Conservation (phyloP, 2,113 vertebrate genomes). For the Callopanchax toddi region DNA sequence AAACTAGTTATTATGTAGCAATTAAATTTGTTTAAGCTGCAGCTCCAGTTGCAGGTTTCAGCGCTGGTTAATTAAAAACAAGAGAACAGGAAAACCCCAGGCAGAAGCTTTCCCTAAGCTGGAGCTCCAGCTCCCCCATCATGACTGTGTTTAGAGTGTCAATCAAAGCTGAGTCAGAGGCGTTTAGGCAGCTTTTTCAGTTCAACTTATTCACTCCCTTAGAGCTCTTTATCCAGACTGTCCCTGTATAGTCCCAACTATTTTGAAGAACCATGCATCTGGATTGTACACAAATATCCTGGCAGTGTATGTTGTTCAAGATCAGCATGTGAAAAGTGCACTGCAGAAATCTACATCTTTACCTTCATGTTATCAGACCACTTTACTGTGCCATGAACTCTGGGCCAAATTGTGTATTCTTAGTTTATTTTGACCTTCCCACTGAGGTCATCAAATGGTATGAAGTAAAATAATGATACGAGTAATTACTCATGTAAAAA, state of each 20-base stretch:
- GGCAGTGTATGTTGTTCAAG: no score
- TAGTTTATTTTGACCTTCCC: no score
- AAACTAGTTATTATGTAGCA: slow-evolving; percentile 77
- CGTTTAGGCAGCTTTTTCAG: slow-evolving; percentile 57
- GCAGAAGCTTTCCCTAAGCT: slow-evolving; percentile 63
- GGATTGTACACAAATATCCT: slow-evolving; percentile 24
- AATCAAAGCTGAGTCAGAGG: slow-evolving; percentile 61
- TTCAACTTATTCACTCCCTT: slow-evolving; percentile 57
- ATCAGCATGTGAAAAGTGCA: no score
- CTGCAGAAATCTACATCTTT: no score
- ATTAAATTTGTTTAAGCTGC: slow-evolving; percentile 72
- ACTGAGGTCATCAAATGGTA: no score
- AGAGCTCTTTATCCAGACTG: slow-evolving; percentile 47
- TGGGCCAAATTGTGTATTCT: no score
- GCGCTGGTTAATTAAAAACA: slow-evolving; percentile 76
- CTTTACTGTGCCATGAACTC: no score
- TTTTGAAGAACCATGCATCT: slow-evolving; percentile 31
- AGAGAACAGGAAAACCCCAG: slow-evolving; percentile 65
- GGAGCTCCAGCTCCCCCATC: slow-evolving; percentile 58
- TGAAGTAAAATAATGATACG: no score
- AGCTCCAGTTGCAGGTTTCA: slow-evolving; percentile 72
- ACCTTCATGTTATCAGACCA: no score
- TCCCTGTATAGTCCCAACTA: slow-evolving; percentile 50
- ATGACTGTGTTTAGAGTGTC: slow-evolving; percentile 64
- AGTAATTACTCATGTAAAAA: no score